Percentiles rank a stretch among this genome's conserved stretches.
These are phyloP conservation scores for Notolepis coatsorum DNA, from an alignment of 2,797 vertebrate species.

Conservation along the genomic window DNA sequence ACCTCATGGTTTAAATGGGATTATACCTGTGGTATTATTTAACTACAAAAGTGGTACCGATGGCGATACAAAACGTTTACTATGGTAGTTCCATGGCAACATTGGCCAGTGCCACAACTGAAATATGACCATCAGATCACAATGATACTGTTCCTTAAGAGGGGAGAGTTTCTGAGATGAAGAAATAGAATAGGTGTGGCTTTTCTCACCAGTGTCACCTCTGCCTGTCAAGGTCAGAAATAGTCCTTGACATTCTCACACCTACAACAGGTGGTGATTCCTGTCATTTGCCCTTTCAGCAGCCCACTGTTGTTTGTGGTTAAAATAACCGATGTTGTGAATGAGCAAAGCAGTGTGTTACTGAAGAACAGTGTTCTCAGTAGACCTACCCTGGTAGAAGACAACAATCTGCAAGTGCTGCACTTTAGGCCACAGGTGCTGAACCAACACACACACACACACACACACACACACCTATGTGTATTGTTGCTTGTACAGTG, in stretches of 20 bases:
- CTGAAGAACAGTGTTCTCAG: no score
- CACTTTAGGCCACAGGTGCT: no score
- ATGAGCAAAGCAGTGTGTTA: neutral
- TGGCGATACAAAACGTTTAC: no score
- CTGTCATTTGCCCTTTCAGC: conserved; percentile 12
- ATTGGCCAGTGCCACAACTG: no score
- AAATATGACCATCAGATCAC: no score
- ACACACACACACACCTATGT: conserved; percentile 23
- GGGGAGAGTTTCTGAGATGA: no score
- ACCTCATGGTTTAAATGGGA: no score
- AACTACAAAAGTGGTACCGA: no score
- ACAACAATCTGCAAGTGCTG: neutral
- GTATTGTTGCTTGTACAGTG: conserved; percentile 72
- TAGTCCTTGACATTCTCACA: neutral
- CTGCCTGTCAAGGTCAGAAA: neutral
- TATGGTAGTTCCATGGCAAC: no score
- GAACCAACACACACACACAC: conserved; percentile 8
- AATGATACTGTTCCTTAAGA: no score
- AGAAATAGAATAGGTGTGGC: neutral
- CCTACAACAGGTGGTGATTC: neutral
- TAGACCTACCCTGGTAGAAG: no score
- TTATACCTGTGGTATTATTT: no score
- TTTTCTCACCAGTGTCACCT: neutral
- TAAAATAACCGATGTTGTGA: conserved; percentile 4
- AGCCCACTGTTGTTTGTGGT: conserved; percentile 11